Evolutionary conservation across 2,888 invertebrate species (phyloP), one percentile per base, ranked within the genome.

Genomic region (Lithophane leautieri): DNA sequence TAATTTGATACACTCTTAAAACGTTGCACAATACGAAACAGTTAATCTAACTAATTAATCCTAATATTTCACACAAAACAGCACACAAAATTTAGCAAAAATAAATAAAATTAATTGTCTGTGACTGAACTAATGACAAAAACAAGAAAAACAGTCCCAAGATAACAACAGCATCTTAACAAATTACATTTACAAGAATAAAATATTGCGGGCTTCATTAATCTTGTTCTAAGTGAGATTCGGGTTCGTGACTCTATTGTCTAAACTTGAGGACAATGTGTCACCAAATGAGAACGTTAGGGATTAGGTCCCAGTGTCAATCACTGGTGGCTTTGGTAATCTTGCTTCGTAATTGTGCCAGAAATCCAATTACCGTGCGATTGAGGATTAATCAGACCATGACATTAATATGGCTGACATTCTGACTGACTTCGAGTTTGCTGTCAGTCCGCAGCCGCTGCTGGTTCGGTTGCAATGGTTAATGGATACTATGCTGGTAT

Each of bases 251-350:
- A 70, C 60, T 70, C 52, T 78, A 70, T 75, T 83, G 84, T 84
- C 61, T 76, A 73, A 72, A 71, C 72, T 61, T 22, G 42, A 72
- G 34, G 66, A 54, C 87, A 70, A 83, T 91, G 84, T 90, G 88
- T 91, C 83, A 81, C 76, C 76, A 78, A 85, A 89, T 83, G 87
- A 90, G 88, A 90, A 87, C 89, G 88, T 90, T 85, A 81, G 85
- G 90, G 91, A 91, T 93, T 93, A 92, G 89, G 91, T 88, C 85
- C 89, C 89, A 89, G 89, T 93, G 93, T 93, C 93, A 93, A 93
- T 93, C 93, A 93, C 90, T 79, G 89, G 90, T 88, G 90, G 92
- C 91, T 92, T 93, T 91, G 87, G 90, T 92, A 90, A 92, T 93
- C 92, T 92, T 92, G 91, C 90, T 88, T 89, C 88, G 93, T 92